These are phyloP conservation scores for Alloscopus bannaensis DNA, from an alignment of 2,888 invertebrate species.

Conservation along the genomic window DNA sequence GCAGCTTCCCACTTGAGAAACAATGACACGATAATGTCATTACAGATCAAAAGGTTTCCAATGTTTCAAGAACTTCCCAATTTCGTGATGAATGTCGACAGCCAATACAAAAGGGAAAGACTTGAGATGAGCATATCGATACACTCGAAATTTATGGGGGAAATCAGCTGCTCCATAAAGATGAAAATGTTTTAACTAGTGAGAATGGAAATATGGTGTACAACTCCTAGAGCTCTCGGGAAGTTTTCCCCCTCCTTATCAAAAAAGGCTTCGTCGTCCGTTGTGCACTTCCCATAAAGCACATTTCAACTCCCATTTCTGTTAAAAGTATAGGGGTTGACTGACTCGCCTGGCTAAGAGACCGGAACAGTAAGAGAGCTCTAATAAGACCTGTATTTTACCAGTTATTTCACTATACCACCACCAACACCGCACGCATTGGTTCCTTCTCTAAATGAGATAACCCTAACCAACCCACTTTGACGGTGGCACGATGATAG, in stretches of 20 bases:
- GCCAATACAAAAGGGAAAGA: slow-evolving; percentile 1
- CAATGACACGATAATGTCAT: slow-evolving; percentile 60
- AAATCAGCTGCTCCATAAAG: slow-evolving; percentile 5
- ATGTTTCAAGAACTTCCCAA: slow-evolving; percentile 22
- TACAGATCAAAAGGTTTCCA: slow-evolving; percentile 57
- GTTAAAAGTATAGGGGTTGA: background rate
- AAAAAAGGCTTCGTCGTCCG: background rate
- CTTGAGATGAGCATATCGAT: background rate
- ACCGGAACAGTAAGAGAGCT: slow-evolving; percentile 52
- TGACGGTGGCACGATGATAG: too few species aligned
- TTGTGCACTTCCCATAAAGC: background rate
- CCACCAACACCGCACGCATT: background rate
- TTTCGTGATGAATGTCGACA: background rate
- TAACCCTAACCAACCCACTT: slow-evolving; percentile 40
- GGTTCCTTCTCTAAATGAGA: slow-evolving; percentile 29
- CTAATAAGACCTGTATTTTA: slow-evolving; percentile 49
- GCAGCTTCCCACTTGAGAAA: slow-evolving; percentile 43
- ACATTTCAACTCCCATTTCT: background rate
- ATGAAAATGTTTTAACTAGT: background rate
- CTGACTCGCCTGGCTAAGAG: slow-evolving; percentile 34
- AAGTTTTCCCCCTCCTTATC: background rate
- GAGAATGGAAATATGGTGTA: too few species aligned
- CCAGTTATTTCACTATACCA: slow-evolving; percentile 6
- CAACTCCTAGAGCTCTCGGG: background rate
- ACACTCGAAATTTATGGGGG: background rate